phyloP scores from a whole-genome alignment of 2,888 invertebrate genomes.

The Rutpela maculata region DNA sequence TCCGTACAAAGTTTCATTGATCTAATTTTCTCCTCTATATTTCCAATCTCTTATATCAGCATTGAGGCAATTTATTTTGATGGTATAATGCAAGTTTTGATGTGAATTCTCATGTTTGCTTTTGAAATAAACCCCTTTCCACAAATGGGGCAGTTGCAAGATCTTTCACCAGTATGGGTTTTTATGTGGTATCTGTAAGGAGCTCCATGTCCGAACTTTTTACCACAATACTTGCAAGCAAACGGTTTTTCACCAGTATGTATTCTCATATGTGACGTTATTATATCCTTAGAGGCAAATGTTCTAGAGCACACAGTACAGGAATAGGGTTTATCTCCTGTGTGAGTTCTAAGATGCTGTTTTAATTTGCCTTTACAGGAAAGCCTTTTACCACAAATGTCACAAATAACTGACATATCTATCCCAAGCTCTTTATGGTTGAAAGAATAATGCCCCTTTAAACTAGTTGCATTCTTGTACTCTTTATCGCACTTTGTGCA shows the following conservation, averaged over 20 bases:
- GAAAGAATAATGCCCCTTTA: conserved; percentile 70
- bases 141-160: conserved; percentile 71
- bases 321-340: conserved; percentile 68
- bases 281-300: conserved; percentile 68
- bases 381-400: conserved; percentile 62
- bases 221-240: conserved; percentile 60
- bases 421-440: conserved; percentile 66
- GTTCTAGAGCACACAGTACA: conserved; percentile 68
- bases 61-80: background rate
- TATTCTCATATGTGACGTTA: conserved; percentile 64
- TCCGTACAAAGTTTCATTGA: too few species aligned
- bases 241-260: conserved; percentile 67
- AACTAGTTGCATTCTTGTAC: conserved; percentile 67
- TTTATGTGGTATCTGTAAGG: conserved; percentile 63
- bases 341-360: conserved; percentile 66
- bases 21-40: too few species aligned
- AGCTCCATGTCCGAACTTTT: conserved; percentile 57
- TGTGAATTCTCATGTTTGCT: conserved; percentile 60
- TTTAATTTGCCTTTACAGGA: conserved; percentile 59
- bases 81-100: conserved; percentile 61
- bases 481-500: conserved; percentile 75
- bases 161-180: conserved; percentile 69
- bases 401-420: conserved; percentile 72
- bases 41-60: too few species aligned
- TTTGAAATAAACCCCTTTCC: conserved; percentile 56